A percentile compares a stretch with the other conserved stretches of the same genome.
phyloP scores from a whole-genome alignment of 2,888 invertebrate species.

The Leucophenga maculata region DNA sequence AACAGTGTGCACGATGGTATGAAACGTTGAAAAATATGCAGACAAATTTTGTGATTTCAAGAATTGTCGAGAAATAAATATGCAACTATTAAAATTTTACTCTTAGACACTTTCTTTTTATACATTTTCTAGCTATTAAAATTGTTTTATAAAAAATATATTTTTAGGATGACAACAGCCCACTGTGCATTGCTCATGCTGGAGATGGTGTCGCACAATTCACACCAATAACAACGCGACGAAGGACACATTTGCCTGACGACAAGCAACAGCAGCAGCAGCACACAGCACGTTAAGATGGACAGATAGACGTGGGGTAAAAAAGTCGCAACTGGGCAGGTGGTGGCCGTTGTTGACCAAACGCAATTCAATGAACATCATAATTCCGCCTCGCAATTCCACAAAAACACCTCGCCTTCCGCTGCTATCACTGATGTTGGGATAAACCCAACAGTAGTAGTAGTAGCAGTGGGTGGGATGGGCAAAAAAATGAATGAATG shows the following conservation, averaged over 20 bases:
- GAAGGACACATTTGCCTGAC: not conserved
- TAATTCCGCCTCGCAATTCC: conserved; percentile 60
- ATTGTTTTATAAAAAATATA: too few relatives aligned
- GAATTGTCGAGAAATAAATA: not conserved
- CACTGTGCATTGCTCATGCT: not conserved
- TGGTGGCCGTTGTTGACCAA: not conserved
- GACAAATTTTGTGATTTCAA: too few relatives aligned
- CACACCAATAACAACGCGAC: conserved; percentile 13
- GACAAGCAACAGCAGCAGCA: conserved; percentile 1
- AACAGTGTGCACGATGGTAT: too few relatives aligned
- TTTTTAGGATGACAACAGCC: not conserved
- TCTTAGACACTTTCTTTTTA: too few relatives aligned
- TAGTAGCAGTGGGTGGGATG: too few relatives aligned
- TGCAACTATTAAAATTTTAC: too few relatives aligned
- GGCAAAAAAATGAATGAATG: too few relatives aligned
- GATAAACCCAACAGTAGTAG: too few relatives aligned
- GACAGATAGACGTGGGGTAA: too few relatives aligned
- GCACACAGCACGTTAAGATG: not conserved
- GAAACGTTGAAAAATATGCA: too few relatives aligned
- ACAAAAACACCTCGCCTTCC: not conserved
- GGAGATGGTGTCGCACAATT: not conserved
- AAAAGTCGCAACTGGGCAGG: not conserved
- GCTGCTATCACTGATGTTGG: too few relatives aligned
- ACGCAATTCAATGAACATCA: conserved; percentile 46
- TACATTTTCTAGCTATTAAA: too few relatives aligned